Conservation (phyloP, 2,888 invertebrate genomes). For the Steinernema hermaphroditum region DNA sequence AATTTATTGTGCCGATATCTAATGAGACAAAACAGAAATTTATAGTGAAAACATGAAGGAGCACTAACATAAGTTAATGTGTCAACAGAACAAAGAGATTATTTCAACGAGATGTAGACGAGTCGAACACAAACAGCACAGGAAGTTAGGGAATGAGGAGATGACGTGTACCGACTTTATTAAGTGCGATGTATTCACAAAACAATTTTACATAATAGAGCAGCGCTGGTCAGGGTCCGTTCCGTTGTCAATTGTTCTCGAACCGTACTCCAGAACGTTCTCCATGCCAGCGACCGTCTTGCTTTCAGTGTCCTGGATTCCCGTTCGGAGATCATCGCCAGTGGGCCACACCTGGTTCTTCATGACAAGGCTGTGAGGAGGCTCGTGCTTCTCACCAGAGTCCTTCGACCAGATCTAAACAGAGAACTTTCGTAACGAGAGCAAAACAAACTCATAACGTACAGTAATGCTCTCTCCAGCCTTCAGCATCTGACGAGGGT, state of each 20-base stretch:
- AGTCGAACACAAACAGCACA: no score
- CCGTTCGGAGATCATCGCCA: slow-evolving; percentile 54
- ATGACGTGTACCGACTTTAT: no score
- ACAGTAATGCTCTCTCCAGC: slow-evolving; percentile 47
- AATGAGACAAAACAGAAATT: background rate
- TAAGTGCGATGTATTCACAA: slow-evolving; percentile 5
- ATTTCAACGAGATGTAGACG: no score
- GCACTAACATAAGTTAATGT: no score
- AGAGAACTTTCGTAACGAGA: no score
- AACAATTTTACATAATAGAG: slow-evolving; percentile 55
- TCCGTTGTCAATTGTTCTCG: slow-evolving; percentile 33
- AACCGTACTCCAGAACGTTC: slow-evolving; percentile 33
- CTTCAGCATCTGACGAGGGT: slow-evolving; percentile 39
- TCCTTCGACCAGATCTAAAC: slow-evolving; percentile 46
- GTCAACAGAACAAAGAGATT: no score
- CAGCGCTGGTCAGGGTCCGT: slow-evolving; percentile 58
- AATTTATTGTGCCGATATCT: background rate
- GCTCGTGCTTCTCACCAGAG: slow-evolving; percentile 41
- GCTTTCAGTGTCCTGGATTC: slow-evolving; percentile 49
- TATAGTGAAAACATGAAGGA: background rate
- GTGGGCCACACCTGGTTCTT: slow-evolving; percentile 60
- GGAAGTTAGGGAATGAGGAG: no score
- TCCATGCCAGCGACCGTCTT: slow-evolving; percentile 49
- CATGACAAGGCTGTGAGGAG: slow-evolving; percentile 46
- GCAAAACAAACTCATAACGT: slow-evolving; percentile 31